phyloP scores from a whole-genome alignment of 2,888 invertebrate genomes.

The Chaetogeoica ovagalla region DNA sequence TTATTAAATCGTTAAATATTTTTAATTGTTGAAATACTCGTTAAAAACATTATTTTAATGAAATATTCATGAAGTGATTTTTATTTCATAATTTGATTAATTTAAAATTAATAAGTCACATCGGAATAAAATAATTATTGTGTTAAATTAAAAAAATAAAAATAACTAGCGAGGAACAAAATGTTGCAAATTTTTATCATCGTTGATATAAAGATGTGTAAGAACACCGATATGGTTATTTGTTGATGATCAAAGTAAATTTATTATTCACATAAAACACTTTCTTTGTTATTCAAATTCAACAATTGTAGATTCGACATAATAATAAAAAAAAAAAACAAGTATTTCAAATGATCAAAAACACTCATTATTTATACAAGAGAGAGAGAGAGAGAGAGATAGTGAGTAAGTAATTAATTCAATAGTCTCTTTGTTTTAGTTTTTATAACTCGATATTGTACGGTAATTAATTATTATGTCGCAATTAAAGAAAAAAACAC shows the following conservation, averaged over 20 bases:
- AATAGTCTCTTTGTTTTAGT: conserved; percentile 15
- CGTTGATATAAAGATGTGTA: no score
- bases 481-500: not conserved
- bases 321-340: conserved; percentile 1
- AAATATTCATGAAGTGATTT: no score
- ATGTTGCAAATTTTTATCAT: no score
- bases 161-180: no score
- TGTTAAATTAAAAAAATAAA: no score
- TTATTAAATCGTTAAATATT: no score
- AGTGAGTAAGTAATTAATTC: conserved; percentile 19
- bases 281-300: not conserved
- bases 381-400: no score
- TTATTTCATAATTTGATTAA: no score
- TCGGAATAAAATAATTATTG: no score
- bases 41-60: no score
- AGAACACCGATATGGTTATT: not conserved
- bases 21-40: no score
- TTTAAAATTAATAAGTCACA: no score
- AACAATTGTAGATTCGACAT: not conserved
- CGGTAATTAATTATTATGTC: conserved; percentile 14
- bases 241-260: not conserved
- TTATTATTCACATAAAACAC: not conserved
- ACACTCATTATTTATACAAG: not conserved
- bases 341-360: conserved; percentile 2
- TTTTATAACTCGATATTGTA: not conserved